Evolutionary conservation across 2,113 vertebrate genomes (phyloP), one percentile per base, ranked within the genome.

Genomic region (Cyprinodon variegatus): DNA sequence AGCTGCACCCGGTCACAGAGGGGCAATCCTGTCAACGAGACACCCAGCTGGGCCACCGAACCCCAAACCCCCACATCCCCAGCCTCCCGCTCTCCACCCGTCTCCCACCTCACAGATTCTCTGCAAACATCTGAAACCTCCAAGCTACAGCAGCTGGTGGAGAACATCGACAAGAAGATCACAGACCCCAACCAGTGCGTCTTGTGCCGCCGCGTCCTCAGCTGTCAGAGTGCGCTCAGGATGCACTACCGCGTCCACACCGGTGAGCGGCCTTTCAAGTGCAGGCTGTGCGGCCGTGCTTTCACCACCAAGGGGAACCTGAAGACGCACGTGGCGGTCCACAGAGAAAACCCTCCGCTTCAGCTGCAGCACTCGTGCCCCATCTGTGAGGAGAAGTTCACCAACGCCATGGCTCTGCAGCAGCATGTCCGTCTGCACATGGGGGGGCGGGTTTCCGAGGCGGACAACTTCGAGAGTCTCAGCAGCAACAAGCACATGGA

Each of bases 271-370:
- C 98, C 98, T 82, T 99, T 96, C 88, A 99, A 97, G 91, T 99
- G 97, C 90, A 98, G 96, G 93, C 96, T 98, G 85, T 99, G 98
- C 29, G 96, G 96, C 86, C 94, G 98, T 36, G 97, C 97, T 41
- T 99, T 99, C 91, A 99, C 98, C 93, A 99, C 97, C 41, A 99
- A 98, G 90, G 98, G 98, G 76, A 99, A 99, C 94, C 94, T 99
- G 83, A 99, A 99, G 94, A 97, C 97, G 4, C 98, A 99, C 91
- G 93, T 98, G 22, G 95, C 96, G 11, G 96, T 99, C 72, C 97
- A 99, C 93, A 93, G 96, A 60, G 95, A 97, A 46, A 98, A 96
- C 79, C 96, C 96, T 9, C 97, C 98, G 0, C 95, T 97, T 75
- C 95, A 95, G 48, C 96, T 98, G 84, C 97, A 98, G 82, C 97